Conservation (phyloP, 2,888 invertebrate genomes). For the Napeogenes sylphis region DNA sequence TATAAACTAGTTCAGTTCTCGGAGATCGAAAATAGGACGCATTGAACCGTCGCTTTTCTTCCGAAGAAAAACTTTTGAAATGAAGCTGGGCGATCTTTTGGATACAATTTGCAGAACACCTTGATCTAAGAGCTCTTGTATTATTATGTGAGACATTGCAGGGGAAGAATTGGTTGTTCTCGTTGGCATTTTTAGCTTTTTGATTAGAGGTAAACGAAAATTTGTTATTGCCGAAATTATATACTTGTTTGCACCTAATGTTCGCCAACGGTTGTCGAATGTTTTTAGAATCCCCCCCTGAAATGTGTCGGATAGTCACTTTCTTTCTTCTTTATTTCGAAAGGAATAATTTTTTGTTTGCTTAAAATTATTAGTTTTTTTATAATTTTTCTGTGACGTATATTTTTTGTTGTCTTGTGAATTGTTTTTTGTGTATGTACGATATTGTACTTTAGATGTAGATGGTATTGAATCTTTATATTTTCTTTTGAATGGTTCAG, state of each 20-base stretch:
- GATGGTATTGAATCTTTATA: no score
- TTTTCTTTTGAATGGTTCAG: neutral
- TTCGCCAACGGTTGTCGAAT: constrained; percentile 17
- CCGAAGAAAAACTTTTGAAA: constrained; percentile 31
- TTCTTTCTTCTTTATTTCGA: constrained; percentile 5
- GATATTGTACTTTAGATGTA: neutral
- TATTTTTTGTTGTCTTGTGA: constrained; percentile 7
- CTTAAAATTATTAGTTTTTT: neutral
- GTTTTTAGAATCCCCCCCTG: neutral
- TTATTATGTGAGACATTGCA: constrained; percentile 7
- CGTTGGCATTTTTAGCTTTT: constrained; percentile 8
- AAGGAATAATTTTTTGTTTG: neutral
- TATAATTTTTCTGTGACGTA: neutral
- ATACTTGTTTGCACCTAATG: constrained; percentile 20
- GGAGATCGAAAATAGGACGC: constrained; percentile 34
- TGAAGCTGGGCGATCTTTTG: constrained; percentile 16
- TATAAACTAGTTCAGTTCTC: constrained; percentile 22
- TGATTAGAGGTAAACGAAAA: constrained; percentile 18
- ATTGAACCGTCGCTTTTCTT: constrained; percentile 31
- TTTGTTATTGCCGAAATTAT: constrained; percentile 18
- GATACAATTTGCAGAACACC: constrained; percentile 15
- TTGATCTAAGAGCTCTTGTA: constrained; percentile 18
- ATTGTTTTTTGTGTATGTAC: neutral
- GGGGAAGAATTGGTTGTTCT: constrained; percentile 11
- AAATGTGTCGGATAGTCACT: neutral